Base-by-base conservation (phyloP, 2,888 invertebrate genomes). In the Lochmaea capreae region DNA sequence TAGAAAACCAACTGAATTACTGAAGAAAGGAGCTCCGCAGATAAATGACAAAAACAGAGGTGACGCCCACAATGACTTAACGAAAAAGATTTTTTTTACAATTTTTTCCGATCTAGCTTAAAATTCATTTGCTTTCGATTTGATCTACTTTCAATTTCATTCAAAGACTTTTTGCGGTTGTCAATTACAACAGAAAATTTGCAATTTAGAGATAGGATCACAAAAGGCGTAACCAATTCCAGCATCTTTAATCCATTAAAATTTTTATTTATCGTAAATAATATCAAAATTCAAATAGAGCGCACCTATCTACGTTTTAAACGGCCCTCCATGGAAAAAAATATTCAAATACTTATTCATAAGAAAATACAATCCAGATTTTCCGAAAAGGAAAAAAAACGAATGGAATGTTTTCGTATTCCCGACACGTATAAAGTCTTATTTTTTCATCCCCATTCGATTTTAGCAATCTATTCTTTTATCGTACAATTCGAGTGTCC, bases 401-500 rank as follows among this genome's bases (percentile, higher is more conserved):
- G 46, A 63, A 61, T 69, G 67, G 67, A 61, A 71, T 77, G 73
- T 79, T 3, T 33, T 33, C 5, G 3, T 39, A 85, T 85, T 84
- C 85, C 73, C 61, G 72, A 78, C 86, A 86, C 86, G 86, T 84
- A 84, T 78, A 78, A 81, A 81, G 83, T 83, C 83, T 84, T 84
- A 85, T 85, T 86, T 86, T 86, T 86, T 85, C 85, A 85, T 85
- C 83, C 85, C 80, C 82, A 81, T 85, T 84, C 86, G 86, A 86
- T 85, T 85, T 84, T 39, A 84, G 85, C 86, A 84, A 86, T 86
- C 85, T 82, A 86, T 86, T 85, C 85, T 86, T 86, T 86, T 86
- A 86, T 86, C 85, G 85, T 81, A 77, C 84, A 84, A 85, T 86
- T 84, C 83, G 83, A 84, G 84, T 84, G 84, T 84, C 84, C 85